Evolutionary conservation across 2,797 vertebrate genomes (phyloP).

Genomic region (Sebastes goodei): DNA sequence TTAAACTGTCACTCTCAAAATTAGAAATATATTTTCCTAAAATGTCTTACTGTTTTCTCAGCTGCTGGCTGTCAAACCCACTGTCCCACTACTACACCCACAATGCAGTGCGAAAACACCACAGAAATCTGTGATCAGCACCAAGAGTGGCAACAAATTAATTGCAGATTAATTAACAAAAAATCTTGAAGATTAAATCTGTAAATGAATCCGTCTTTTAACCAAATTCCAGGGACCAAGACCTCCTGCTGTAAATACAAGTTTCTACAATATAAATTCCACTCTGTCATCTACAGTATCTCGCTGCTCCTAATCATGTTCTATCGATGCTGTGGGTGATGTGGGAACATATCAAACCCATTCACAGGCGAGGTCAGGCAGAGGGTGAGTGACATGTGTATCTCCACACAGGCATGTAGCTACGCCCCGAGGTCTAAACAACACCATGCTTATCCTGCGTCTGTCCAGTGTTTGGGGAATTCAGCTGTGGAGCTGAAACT

Average conservation of each 20-base stretch:
- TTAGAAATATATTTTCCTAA: not conserved
- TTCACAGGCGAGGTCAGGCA: not conserved
- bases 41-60: not conserved
- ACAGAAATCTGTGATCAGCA: not conserved
- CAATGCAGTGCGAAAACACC: not conserved
- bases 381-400: not conserved
- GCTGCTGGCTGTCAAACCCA: not conserved
- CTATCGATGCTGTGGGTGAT: not conserved
- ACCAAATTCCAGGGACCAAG: not conserved
- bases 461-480: not conserved
- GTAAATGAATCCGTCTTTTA: not conserved
- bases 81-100: not conserved
- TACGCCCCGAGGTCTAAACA: not conserved
- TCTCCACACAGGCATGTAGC: not conserved
- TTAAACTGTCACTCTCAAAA: not conserved
- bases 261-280: not conserved
- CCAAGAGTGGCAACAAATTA: not conserved
- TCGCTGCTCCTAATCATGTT: not conserved
- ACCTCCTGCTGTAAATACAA: not conserved
- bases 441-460: not conserved
- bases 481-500: constrained; percentile 14
- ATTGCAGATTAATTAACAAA: not conserved
- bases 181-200: not conserved
- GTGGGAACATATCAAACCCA: not conserved
- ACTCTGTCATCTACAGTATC: not conserved